These are phyloP conservation scores for Nematolebias whitei DNA, from an alignment of 2,113 vertebrate genomes.

Conservation along the genomic window DNA sequence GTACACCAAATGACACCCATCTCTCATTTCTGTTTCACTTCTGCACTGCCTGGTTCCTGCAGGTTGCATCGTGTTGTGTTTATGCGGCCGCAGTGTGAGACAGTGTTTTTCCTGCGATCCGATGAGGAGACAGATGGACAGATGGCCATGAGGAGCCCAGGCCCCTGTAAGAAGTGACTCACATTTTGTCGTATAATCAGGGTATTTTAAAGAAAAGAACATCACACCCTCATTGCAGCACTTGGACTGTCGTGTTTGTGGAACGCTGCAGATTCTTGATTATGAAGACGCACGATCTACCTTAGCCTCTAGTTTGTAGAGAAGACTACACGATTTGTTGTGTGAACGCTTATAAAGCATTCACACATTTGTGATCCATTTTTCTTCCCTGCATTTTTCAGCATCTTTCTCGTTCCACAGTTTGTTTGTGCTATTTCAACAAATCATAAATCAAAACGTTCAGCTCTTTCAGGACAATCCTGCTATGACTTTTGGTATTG, in stretches of 20 bases:
- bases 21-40: slow-evolving; percentile 35
- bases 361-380: no score
- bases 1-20: slow-evolving; percentile 4
- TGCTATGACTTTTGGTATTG: no score
- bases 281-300: slow-evolving; percentile 5
- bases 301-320: no score
- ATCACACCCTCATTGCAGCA: slow-evolving; percentile 71
- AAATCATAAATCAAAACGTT: no score
- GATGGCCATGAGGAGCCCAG: slow-evolving; percentile 62
- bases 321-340: no score
- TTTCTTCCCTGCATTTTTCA: no score
- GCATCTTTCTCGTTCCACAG: no score
- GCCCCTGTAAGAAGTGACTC: slow-evolving; percentile 66
- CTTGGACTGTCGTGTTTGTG: slow-evolving; percentile 40
- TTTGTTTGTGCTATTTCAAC: no score
- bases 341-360: no score
- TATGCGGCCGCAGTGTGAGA: background rate
- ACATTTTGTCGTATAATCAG: slow-evolving; percentile 71
- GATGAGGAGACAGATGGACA: slow-evolving; percentile 50
- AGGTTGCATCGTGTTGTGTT: background rate
- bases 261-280: slow-evolving; percentile 30
- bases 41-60: slow-evolving; percentile 1
- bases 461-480: no score
- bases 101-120: slow-evolving; percentile 27
- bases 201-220: slow-evolving; percentile 72